Evolutionary conservation across 2,113 vertebrate genomes (phyloP).

Genomic region (Acanthochromis polyacanthus): DNA sequence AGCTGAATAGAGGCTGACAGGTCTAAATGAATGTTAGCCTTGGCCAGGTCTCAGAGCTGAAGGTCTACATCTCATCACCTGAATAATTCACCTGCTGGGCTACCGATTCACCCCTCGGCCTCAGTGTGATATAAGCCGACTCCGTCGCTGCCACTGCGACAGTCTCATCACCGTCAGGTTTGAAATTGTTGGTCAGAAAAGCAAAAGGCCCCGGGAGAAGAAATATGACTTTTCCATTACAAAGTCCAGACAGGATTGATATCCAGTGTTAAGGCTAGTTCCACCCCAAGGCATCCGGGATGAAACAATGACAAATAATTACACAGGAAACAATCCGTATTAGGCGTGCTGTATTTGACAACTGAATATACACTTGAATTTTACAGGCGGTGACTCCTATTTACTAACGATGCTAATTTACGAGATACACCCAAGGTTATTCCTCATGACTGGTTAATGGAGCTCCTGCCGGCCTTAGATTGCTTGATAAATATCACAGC

Average conservation of each 20-base stretch:
- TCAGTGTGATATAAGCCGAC: conserved; percentile 29
- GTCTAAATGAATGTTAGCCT: conserved; percentile 77
- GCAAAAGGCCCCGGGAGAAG: conserved; percentile 21
- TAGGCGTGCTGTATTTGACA: neutral
- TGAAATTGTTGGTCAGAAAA: conserved; percentile 32
- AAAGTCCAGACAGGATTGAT: conserved; percentile 19
- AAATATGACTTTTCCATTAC: conserved; percentile 34
- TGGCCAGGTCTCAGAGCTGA: conserved; percentile 66
- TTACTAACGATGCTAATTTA: neutral
- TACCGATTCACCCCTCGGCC: conserved; percentile 45
- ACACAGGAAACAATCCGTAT: neutral
- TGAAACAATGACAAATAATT: neutral
- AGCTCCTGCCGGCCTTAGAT: neutral
- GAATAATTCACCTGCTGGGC: conserved; percentile 76
- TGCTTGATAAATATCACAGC: conserved; percentile 32
- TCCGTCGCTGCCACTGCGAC: conserved; percentile 23
- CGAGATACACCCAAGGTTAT: neutral
- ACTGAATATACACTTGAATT: neutral
- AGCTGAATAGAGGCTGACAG: conserved; percentile 68
- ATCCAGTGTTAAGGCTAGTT: neutral
- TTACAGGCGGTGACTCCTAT: neutral
- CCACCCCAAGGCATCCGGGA: neutral
- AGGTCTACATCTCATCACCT: conserved; percentile 78
- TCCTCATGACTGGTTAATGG: neutral
- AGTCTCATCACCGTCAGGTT: conserved; percentile 27